Base-by-base conservation (phyloP, 2,888 invertebrate species). In the Polyploca ridens region DNA sequence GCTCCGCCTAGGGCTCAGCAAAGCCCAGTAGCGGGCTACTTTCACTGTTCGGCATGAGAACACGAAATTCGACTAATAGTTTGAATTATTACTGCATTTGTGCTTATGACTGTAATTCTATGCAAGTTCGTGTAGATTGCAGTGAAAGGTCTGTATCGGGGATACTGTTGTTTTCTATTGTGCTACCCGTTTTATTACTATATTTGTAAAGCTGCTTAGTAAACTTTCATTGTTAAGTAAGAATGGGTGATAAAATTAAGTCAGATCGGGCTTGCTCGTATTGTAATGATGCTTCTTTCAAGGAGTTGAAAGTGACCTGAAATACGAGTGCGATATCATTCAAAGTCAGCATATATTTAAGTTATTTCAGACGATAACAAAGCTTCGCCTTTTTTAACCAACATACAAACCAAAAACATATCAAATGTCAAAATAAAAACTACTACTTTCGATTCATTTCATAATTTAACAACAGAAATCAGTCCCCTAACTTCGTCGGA, bases 51-150 rank as follows among this genome's bases (percentile, higher is more conserved):
- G 79, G 81, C 82, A 81, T 79, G 82, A 82, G 84, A 91, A 92
- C 92, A 91, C 89, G 90, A 93, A 93, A 87, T 90, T 91, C 90
- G 91, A 92, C 93, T 91, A 93, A 93, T 93, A 89, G 88, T 88
- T 88, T 91, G 88, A 93, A 87, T 90, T 92, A 93, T 91, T 88
- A 75, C 83, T 82, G 81, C 80, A 78, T 81, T 73, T 81, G 75
- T 75, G 69, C 69, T 75, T 72, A 75, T 73, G 69, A 68, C 72
- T 71, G 75, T 74, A 73, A 74, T 74, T 78, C 71, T 77, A 71
- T 76, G 74, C 71, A 73, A 74, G 72, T 69, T 72, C 70, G 70
- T 41, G 41, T 66, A 68, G 75, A 76, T 73, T 81, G 76, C 73
- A 79, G 86, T 84, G 87, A 87, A 87, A 86, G 86, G 83, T 74